phyloP scores from a whole-genome alignment of 2,113 vertebrate genomes.

The Ellobius talpinus region DNA sequence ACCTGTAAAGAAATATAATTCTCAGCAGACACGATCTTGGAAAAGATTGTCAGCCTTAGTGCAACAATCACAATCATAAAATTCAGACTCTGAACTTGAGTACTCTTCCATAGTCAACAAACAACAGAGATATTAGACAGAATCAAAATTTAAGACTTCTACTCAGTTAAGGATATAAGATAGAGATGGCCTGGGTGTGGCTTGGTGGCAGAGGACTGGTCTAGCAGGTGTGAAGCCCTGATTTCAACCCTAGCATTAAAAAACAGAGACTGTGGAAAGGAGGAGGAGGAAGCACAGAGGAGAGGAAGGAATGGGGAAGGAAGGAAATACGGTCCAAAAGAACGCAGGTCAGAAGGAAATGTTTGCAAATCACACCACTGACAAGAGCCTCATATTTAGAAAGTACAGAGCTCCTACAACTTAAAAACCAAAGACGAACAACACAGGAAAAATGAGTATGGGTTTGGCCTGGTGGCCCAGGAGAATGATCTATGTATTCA shows the following conservation, averaged over 20 bases:
- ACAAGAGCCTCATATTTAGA: not conserved
- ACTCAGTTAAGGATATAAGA: not conserved
- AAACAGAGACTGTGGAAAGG: not conserved
- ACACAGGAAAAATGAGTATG: not conserved
- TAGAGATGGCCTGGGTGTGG: not conserved
- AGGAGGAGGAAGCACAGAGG: not conserved
- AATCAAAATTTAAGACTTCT: constrained; percentile 21
- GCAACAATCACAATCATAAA: constrained; percentile 9
- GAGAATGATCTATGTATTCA: not conserved
- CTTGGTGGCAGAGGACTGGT: not conserved
- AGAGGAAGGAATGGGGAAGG: not conserved
- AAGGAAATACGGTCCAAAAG: not conserved
- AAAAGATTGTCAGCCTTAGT: not conserved
- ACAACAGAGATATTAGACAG: not conserved
- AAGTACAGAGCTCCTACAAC: not conserved
- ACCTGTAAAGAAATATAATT: not conserved
- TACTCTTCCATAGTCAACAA: constrained; percentile 11
- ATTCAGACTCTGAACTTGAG: not conserved
- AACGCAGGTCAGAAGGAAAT: constrained; percentile 11
- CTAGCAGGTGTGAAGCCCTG: not conserved
- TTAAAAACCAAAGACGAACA: not conserved
- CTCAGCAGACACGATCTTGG: not conserved
- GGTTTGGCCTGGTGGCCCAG: not conserved
- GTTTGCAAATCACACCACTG: not conserved
- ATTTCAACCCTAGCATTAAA: not conserved